Conservation (phyloP, 2,113 vertebrate genomes). For the Pelusios castaneus region DNA sequence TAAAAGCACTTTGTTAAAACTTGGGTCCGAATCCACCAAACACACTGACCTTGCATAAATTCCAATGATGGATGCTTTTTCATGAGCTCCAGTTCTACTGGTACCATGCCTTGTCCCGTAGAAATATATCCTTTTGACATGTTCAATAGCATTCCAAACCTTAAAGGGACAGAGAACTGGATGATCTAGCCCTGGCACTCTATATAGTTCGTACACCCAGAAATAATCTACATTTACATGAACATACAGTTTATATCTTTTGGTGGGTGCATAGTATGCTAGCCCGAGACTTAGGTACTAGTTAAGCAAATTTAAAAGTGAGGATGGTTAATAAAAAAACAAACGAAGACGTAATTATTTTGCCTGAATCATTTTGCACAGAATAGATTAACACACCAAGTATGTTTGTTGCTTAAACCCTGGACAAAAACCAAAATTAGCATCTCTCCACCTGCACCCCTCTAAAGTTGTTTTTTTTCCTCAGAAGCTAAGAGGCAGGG, state of each 20-base stretch:
- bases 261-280: not conserved
- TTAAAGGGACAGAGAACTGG: not conserved
- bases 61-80: no score
- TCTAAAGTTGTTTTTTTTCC: not conserved
- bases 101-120: not conserved
- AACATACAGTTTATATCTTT: not conserved
- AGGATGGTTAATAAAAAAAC: not conserved
- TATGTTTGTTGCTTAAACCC: not conserved
- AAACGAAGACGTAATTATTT: not conserved
- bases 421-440: not conserved
- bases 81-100: not conserved
- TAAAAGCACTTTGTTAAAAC: not conserved
- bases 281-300: not conserved
- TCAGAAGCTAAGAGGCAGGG: not conserved
- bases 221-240: not conserved
- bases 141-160: not conserved
- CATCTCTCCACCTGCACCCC: not conserved
- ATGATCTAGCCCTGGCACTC: not conserved
- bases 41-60: not conserved
- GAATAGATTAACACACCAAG: not conserved
- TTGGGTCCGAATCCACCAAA: constrained; percentile 7
- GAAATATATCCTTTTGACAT: not conserved
- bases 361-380: not conserved
- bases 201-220: not conserved
- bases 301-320: not conserved